Evolutionary conservation across 2,113 vertebrate genomes (phyloP), one percentile per base, ranked within the genome.

Genomic region (Pollachius pollachius): DNA sequence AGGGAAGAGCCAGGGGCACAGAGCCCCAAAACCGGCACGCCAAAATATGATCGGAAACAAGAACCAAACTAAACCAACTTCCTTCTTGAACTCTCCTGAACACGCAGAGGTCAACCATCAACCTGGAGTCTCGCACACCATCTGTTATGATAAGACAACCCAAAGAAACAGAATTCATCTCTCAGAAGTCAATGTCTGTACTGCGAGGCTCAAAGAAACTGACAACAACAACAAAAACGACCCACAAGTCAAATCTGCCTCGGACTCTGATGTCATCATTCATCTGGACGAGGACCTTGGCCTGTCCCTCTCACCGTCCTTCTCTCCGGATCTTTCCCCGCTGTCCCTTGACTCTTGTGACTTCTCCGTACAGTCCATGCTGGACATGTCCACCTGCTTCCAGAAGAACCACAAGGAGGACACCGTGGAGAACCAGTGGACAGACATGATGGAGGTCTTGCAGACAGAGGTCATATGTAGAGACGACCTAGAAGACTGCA

Each of bases 261-360:
- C 78, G 37, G 65, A 61, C 52, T 66, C 63, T 12, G 57, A 25
- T 13, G 18, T 34, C 13, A 18, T 37, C 12, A 21, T 62, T 30
- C 66, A 67, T 3, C 62, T 54, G 1, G 34, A 11, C 62, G 77
- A 71, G 25, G 60, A 64, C 8, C n/a, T 72, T n/a, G 77, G 80
- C 58, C 2, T 6, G 17, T 52, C 41, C 15, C 19, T 62, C 23
- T 72, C 73, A 30, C 73, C 72, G 1, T 57, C 76, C 4, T 73
- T 75, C 37, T 88, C 85, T 34, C 78, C 81, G 0, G 81, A 71
- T 4, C 54, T 90, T 48, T 85, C 85, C 19, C 69, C 77, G 6
- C 25, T 85, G 60, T 87, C 88, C 48, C 75, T 90, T 0, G 84
- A 89, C 75, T 88, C 83, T 13, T 86, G 84, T 1, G 90, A 90